A percentile compares a stretch with the other conserved stretches of the same genome.
Evolutionary conservation across 2,113 vertebrate species (phyloP).

Genomic region (Neoarius graeffei): DNA sequence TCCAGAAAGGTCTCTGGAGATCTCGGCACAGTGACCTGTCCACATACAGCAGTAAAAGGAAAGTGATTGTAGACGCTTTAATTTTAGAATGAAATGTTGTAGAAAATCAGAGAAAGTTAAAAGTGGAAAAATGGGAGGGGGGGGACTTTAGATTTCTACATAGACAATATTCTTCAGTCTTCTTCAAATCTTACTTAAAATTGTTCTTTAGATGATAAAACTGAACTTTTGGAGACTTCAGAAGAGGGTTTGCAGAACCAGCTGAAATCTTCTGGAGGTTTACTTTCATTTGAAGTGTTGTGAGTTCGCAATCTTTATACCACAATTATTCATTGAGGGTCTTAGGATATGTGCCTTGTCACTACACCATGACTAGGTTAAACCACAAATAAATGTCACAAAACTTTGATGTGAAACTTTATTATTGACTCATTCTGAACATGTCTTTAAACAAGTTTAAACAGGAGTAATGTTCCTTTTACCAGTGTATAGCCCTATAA

Average conservation of each 20-base stretch:
- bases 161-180: neutral
- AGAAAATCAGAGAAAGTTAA: neutral
- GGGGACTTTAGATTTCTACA: neutral
- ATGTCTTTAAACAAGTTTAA: neutral
- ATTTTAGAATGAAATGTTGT: neutral
- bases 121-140: no score
- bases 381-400: neutral
- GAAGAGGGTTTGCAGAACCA: neutral
- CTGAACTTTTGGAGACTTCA: neutral
- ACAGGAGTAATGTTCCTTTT: neutral
- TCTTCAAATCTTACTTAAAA: neutral
- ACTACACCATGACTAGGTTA: neutral
- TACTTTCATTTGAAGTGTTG: neutral
- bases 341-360: neutral
- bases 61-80: neutral
- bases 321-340: neutral
- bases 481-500: neutral
- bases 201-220: neutral
- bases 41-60: neutral
- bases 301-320: neutral
- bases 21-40: conserved; percentile 46
- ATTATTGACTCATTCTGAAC: neutral
- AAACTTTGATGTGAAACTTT: neutral
- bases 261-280: neutral
- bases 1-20: conserved; percentile 58